These are phyloP conservation scores for Cancer borealis DNA, from an alignment of 2,888 invertebrate species.

Conservation along the genomic window DNA sequence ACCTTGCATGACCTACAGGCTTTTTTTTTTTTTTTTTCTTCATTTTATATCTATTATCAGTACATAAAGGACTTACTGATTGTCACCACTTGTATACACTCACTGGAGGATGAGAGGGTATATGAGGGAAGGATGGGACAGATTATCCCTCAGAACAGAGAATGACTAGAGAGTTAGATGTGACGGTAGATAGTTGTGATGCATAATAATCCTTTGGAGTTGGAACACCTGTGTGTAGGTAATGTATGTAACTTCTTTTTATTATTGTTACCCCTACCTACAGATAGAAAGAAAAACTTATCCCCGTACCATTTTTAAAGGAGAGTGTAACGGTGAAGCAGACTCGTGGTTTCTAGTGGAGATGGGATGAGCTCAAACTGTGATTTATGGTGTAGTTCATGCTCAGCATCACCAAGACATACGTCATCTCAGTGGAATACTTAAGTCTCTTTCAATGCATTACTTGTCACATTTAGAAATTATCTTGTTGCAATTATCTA, in stretches of 20 bases:
- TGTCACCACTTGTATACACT: neutral
- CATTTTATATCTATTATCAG: neutral
- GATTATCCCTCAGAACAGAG: neutral
- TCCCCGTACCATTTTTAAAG: neutral
- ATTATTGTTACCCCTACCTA: neutral
- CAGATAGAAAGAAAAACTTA: neutral
- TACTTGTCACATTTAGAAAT: neutral
- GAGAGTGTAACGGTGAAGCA: neutral
- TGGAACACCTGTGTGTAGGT: neutral
- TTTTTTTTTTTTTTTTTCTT: constrained; percentile 32
- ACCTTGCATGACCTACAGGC: constrained; percentile 55
- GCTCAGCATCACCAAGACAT: neutral
- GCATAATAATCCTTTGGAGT: neutral
- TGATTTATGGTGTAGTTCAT: neutral
- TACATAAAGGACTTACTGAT: neutral
- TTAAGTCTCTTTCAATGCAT: neutral
- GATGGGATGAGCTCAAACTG: neutral
- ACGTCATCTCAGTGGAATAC: neutral
- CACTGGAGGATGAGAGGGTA: neutral
- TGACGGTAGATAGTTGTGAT: neutral
- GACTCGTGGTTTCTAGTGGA: neutral
- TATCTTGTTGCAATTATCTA: neutral
- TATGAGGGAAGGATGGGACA: neutral
- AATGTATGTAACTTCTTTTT: neutral
- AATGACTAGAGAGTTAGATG: neutral